Conservation (phyloP, 2,797 vertebrate genomes). For the Fringilla coelebs region DNA sequence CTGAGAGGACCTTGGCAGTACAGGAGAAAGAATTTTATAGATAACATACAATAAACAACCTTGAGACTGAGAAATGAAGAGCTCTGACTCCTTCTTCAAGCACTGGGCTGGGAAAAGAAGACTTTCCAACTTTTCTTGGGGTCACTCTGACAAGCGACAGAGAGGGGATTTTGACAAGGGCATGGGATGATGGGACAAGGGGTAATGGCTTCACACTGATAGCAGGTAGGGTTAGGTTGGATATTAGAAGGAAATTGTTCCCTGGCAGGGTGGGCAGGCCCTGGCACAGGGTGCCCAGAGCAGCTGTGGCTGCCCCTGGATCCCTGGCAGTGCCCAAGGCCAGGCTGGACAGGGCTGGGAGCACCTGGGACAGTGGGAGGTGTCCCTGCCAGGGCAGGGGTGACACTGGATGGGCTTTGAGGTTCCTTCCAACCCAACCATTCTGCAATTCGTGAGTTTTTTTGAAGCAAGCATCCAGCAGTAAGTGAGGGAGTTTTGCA, state of each 20-base stretch:
- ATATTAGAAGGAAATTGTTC: not conserved
- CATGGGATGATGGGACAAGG: no score
- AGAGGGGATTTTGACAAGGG: not conserved
- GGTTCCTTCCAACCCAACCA: not conserved
- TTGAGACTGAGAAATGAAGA: no score
- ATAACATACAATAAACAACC: no score
- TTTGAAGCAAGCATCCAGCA: not conserved
- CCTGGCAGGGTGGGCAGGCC: accelerated
- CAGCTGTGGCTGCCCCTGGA: not conserved
- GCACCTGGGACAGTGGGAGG: not conserved
- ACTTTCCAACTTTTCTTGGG: no score
- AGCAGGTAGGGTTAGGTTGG: accelerated
- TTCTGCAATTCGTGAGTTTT: accelerated
- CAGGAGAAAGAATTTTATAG: no score
- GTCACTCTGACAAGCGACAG: no score
- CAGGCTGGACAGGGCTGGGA: accelerated
- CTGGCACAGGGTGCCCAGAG: no score
- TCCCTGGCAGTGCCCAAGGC: not conserved
- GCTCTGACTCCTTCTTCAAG: no score
- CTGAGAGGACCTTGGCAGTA: no score
- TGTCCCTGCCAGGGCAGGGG: not conserved
- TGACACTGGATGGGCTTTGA: accelerated
- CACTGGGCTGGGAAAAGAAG: no score
- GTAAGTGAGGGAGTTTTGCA: not conserved
- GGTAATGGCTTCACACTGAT: accelerated